Evolutionary conservation across 2,797 vertebrate genomes (phyloP), one percentile per base, ranked within the genome.

Genomic region (Tangara arthus): DNA sequence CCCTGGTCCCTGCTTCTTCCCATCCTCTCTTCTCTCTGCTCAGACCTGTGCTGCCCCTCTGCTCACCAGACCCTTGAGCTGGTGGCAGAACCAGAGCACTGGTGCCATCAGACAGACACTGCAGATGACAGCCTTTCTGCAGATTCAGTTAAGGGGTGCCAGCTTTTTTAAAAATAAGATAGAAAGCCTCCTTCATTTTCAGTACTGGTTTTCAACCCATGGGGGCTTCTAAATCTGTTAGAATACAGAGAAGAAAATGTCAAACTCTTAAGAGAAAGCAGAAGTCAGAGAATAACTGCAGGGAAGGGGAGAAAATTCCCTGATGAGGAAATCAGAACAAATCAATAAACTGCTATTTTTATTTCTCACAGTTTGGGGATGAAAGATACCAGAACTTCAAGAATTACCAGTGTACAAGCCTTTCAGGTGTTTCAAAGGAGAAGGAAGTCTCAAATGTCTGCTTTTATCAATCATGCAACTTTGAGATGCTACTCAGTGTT

Each of bases 1-100:
- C 16, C 27, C 20, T 37, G 53, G 17, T 42, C 6, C 30, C 5
- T n/a, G 27, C 42, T 64, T 15, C 32, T 53, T 68, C 12, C n/a
- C 26, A 11, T 63, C 12, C 12, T 39, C 16, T 53, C 12, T 49
- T 26, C 11, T 41, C 23, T 23, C 17, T 3, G 1, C 16, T 21
- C 24, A 42, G 11, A 16, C 30, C 22, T 15, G 52, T 1, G 6
- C 34, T 60, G 16, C 16, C 21, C 11, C 27, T 65, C 61, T 76
- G 53, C 53, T 69, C 16, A 1, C 11, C 35, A 37, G 49, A 10
- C 28, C 14, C n/a, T 34, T 3, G 27, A 42, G 47, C 32, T 34
- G 34, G 20, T 3, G 8, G 23, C 46, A 30, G 44, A 55, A 15
- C 14, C 44, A 14, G 26, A 9, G 18, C 0, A 1, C 27, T 60